Base-by-base conservation (phyloP, 2,888 invertebrate species). In the Matsumyia berberina region DNA sequence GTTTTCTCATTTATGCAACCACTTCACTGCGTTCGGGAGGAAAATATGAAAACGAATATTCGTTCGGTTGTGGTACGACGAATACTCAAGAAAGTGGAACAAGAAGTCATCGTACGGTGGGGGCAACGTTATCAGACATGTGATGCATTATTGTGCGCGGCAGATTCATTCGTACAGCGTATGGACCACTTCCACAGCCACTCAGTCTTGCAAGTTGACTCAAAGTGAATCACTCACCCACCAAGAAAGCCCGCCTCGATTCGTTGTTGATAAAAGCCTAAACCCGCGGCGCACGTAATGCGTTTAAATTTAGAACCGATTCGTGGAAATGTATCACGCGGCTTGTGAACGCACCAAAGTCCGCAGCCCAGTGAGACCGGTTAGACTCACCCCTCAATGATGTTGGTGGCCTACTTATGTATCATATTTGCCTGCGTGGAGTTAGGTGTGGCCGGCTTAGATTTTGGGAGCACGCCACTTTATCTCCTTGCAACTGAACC, bases 51-150 rank as follows among this genome's bases (percentile, higher is more conserved):
- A 70, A 78, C 35, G 55, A 55, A 62, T 49, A 70, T 62, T 62
- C 70, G 35, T 33, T 53, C 51, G 72, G 55, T 46, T n/a, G 24
- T 44, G 37, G n/a, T 31, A 24, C 15, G 35, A 57, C 55, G 39
- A 57, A 62, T 49, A 35, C 70, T 64, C 42, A n/a, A 24, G 35
- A 72, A 83, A 78, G 72, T 83, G 51, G 78, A 67, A 83, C 82
- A 78, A 72, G 78, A 83, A 83, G 82, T 83, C 82, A 83, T 83
- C 82, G 82, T 49, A 78, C 82, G 72, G 60, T 49, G 60, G 55
- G 70, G 57, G 49, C 69, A 42, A 33, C 29, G 53, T 82, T 82
- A 82, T 82, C 82, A 73, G 53, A 55, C 70, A 67, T 78, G 55
- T 67, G 57, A 49, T 62, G 46, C 49, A 44, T 70, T 64, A 39